phyloP scores from a whole-genome alignment of 64 coral and sea anemone species.

The Catalaphyllia jardinei region DNA sequence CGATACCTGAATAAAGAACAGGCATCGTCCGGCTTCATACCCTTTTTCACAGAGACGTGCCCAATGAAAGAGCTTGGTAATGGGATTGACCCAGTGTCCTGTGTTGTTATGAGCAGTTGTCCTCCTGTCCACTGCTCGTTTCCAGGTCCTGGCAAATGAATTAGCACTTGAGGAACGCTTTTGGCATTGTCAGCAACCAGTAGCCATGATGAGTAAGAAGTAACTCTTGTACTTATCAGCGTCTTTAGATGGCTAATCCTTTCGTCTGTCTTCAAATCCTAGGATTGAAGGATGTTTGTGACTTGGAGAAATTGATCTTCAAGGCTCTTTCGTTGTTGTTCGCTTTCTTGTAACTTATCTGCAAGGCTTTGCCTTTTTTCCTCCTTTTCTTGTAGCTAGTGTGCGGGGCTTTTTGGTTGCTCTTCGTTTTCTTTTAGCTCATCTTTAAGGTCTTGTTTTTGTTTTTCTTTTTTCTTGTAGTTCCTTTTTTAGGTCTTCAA shows the following conservation, averaged over 20 bases:
- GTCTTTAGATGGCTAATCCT: constrained; percentile 21
- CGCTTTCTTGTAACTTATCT: neutral
- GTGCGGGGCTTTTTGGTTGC: neutral
- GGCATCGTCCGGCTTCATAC: constrained; percentile 32
- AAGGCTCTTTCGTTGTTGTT: neutral
- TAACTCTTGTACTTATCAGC: neutral
- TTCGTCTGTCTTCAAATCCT: constrained; percentile 26
- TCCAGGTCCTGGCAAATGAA: constrained; percentile 26
- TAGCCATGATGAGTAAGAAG: constrained; percentile 40
- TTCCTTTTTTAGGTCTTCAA: constrained; percentile 31
- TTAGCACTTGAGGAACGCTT: neutral
- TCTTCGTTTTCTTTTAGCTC: neutral
- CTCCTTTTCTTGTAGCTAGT: neutral
- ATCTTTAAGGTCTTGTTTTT: neutral
- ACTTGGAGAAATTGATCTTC: neutral
- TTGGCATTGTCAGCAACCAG: constrained; percentile 58
- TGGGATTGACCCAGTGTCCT: constrained; percentile 39
- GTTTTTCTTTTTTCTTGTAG: neutral
- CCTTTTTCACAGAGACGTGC: constrained; percentile 18
- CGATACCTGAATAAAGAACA: constrained; percentile 12
- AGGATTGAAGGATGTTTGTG: neutral
- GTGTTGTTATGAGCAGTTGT: constrained; percentile 61
- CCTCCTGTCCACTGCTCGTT: constrained; percentile 41
- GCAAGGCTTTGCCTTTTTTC: neutral
- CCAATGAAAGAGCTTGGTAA: neutral